phyloP scores from a whole-genome alignment of 2,888 invertebrate species.

The Tanytarsus gracilentus region DNA sequence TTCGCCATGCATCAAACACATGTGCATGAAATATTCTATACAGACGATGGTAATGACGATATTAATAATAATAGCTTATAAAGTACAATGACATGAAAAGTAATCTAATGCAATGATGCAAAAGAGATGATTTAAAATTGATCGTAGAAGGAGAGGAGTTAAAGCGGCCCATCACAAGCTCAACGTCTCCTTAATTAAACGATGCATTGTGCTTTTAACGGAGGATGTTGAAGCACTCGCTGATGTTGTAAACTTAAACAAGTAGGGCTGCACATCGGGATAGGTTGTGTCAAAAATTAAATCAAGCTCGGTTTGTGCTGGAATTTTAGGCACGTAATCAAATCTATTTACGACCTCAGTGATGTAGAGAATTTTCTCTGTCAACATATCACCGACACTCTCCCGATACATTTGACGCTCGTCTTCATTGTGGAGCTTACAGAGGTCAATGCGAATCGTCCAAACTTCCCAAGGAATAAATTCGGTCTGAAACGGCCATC shows the following conservation, averaged over 20 bases:
- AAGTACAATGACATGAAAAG: too few relatives aligned
- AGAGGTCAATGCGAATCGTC: constrained; percentile 86
- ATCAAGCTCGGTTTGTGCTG: constrained; percentile 83
- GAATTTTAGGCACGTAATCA: constrained; percentile 94
- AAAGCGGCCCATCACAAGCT: constrained; percentile 51
- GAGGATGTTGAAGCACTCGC: constrained; percentile 69
- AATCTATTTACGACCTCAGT: constrained; percentile 92
- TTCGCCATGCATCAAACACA: too few relatives aligned
- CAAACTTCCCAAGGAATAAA: constrained; percentile 98
- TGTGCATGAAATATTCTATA: too few relatives aligned
- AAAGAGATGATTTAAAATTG: too few relatives aligned
- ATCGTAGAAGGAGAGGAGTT: too few relatives aligned
- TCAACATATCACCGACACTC: constrained; percentile 74
- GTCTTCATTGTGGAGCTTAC: constrained; percentile 75
- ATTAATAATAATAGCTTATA: too few relatives aligned
- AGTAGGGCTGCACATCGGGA: constrained; percentile 90
- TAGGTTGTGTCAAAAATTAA: constrained; percentile 90
- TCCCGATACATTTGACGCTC: constrained; percentile 82
- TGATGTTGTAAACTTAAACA: constrained; percentile 76
- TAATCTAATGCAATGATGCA: too few relatives aligned
- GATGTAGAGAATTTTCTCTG: constrained; percentile 89
- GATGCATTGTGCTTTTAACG: constrained; percentile 81
- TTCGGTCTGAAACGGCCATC: constrained; percentile 86
- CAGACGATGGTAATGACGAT: too few relatives aligned
- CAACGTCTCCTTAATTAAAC: constrained; percentile 76